Percentiles rank a stretch among this genome's conserved stretches.
phyloP scores from a whole-genome alignment of 2,888 invertebrate species.

The Anticlea derivata region DNA sequence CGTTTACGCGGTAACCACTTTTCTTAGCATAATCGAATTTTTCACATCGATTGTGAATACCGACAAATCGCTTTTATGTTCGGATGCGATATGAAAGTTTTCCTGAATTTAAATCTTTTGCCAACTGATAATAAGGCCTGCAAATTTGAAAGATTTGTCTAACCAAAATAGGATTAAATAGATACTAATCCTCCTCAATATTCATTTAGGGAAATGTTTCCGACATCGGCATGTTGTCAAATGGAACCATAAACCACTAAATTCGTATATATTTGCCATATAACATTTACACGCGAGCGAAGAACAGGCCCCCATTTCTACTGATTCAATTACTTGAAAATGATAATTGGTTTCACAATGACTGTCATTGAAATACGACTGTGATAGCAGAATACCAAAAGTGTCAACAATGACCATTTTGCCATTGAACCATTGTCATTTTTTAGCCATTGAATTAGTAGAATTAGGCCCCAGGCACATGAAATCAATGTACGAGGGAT shows the following conservation, averaged over 20 bases:
- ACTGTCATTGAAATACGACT: too few relatives aligned
- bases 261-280: not conserved
- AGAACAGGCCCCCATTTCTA: too few relatives aligned
- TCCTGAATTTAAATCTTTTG: not conserved
- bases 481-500: too few relatives aligned
- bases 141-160: not conserved
- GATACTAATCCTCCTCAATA: not conserved
- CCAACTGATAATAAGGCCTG: too few relatives aligned
- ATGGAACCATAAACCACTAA: not conserved
- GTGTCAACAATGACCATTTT: too few relatives aligned
- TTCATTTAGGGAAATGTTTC: not conserved
- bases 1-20: conserved; percentile 31
- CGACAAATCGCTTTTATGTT: conserved; percentile 22
- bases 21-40: conserved; percentile 32
- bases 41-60: conserved; percentile 25
- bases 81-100: not conserved
- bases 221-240: not conserved
- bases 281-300: not conserved
- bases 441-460: too few relatives aligned
- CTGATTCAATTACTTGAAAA: too few relatives aligned
- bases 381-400: too few relatives aligned
- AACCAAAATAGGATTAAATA: not conserved
- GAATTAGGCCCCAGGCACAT: too few relatives aligned
- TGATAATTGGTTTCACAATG: too few relatives aligned
- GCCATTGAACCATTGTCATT: too few relatives aligned